These are phyloP conservation scores for Papilio helenus DNA, from an alignment of 1,140 invertebrate species.

Conservation along the genomic window DNA sequence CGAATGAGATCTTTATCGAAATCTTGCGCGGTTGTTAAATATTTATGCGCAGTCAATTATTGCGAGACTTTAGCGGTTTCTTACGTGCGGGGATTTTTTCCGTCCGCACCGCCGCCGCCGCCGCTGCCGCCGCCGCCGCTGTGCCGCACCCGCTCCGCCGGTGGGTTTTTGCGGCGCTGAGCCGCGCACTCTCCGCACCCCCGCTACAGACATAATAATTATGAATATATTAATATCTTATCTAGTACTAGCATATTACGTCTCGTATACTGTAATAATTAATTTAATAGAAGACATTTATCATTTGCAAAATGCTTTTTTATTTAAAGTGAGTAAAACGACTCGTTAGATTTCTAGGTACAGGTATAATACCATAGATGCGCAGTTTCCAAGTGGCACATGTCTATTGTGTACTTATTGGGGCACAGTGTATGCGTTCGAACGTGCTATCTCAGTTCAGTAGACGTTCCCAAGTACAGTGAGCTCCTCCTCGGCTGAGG, in stretches of 20 bases:
- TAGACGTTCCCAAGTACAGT: no score
- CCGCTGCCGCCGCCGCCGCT: neutral
- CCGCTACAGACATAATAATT: neutral
- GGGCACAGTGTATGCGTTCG: no score
- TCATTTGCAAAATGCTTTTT: neutral
- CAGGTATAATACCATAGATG: no score
- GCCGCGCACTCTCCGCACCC: neutral
- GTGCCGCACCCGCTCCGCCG: neutral
- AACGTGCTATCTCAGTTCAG: no score
- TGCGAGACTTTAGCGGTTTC: conserved; percentile 22
- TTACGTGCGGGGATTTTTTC: conserved; percentile 13
- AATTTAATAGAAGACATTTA: conserved; percentile 5
- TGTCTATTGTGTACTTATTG: no score
- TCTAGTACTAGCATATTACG: neutral
- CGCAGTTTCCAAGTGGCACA: no score
- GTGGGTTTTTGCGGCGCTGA: neutral
- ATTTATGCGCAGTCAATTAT: conserved; percentile 35
- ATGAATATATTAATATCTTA: conserved; percentile 14
- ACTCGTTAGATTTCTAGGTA: no score
- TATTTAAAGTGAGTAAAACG: neutral
- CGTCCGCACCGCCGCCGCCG: neutral
- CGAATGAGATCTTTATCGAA: conserved; percentile 32
- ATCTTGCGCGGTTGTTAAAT: conserved; percentile 16
- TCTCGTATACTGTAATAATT: neutral
- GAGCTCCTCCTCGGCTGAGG: no score